A percentile compares a stretch with the other conserved stretches of the same genome.
phyloP scores from a whole-genome alignment of 2,113 vertebrate genomes.

The Sceloporus tristichus region DNA sequence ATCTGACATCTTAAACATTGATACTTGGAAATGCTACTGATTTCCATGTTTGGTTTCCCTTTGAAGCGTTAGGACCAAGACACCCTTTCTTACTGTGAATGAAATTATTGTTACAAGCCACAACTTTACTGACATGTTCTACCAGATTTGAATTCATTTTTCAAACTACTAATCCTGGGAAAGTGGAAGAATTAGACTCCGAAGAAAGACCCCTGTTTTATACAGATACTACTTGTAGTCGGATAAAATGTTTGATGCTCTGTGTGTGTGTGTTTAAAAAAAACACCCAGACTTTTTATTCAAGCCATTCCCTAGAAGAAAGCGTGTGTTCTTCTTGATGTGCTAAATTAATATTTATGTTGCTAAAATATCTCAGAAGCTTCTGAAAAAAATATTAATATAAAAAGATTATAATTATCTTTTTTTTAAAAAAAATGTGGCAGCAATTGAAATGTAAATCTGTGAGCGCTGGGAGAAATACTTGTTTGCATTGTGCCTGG shows the following conservation, averaged over 20 bases:
- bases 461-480: constrained; percentile 61
- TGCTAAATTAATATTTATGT: constrained; percentile 82
- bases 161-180: constrained; percentile 48
- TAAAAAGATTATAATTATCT: constrained; percentile 83
- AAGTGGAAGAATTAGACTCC: constrained; percentile 19
- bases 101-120: constrained; percentile 46
- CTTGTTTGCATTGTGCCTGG: constrained; percentile 72
- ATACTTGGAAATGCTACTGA: neutral
- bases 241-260: constrained; percentile 48
- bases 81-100: constrained; percentile 51
- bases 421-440: constrained; percentile 58
- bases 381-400: constrained; percentile 77
- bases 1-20: neutral
- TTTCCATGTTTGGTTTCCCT: neutral
- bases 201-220: neutral
- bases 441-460: constrained; percentile 84
- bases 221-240: constrained; percentile 29
- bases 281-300: constrained; percentile 40
- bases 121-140: neutral
- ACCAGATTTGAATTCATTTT: constrained; percentile 45
- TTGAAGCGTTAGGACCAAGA: neutral
- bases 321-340: constrained; percentile 67
- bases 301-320: constrained; percentile 29
- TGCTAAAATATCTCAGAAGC: constrained; percentile 78
- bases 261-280: neutral